A percentile compares a stretch with the other conserved stretches of the same genome.
These are phyloP conservation scores for Clupea harengus DNA, from an alignment of 2,113 vertebrate genomes.

Conservation along the genomic window DNA sequence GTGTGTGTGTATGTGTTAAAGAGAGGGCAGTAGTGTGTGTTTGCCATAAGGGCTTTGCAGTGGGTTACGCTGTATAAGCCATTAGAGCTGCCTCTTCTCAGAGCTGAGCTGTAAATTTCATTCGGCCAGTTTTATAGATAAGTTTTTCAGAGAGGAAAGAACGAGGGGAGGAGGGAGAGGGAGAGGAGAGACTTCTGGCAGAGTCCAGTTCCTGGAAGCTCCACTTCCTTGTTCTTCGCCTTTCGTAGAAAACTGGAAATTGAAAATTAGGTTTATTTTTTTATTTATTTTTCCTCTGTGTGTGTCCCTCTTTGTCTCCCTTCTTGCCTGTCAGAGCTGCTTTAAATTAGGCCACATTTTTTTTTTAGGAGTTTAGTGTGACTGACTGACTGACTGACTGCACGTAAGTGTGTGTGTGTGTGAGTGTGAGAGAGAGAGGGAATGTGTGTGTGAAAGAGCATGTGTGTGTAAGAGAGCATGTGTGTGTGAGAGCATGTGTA, in stretches of 20 bases:
- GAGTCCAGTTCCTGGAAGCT: constrained; percentile 86
- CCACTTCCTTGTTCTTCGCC: constrained; percentile 80
- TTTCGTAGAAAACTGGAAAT: constrained; percentile 92
- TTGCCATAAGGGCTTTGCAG: neutral
- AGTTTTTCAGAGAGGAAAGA: constrained; percentile 70
- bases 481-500: constrained; percentile 5
- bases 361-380: neutral
- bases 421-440: neutral
- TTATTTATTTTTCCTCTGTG: constrained; percentile 40
- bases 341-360: constrained; percentile 56
- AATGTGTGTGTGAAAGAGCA: no score
- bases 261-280: constrained; percentile 77
- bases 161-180: neutral
- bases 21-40: neutral
- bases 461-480: neutral
- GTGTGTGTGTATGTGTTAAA: neutral
- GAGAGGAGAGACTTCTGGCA: constrained; percentile 73
- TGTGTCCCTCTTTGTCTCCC: constrained; percentile 34
- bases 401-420: constrained; percentile 19
- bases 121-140: constrained; percentile 69
- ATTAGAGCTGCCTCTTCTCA: constrained; percentile 67
- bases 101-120: constrained; percentile 73
- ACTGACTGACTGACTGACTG: neutral
- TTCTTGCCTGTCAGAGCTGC: constrained; percentile 45
- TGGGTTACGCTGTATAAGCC: constrained; percentile 46